phyloP scores from a whole-genome alignment of 1,140 invertebrate species.

The Argopecten irradians region DNA sequence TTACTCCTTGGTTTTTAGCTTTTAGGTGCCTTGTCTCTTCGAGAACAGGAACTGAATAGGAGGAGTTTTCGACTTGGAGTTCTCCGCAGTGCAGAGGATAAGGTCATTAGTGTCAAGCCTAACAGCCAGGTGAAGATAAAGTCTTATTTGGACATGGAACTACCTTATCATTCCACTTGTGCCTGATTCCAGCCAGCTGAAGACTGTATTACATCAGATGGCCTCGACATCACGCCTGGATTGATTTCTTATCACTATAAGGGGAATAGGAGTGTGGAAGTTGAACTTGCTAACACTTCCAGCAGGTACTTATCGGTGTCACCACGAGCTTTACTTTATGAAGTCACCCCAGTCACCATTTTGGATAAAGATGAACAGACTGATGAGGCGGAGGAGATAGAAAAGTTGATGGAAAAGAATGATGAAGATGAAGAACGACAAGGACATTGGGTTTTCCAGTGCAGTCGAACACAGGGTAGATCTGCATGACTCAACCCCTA shows the following conservation, averaged over 20 bases:
- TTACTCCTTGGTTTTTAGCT: slow-evolving; percentile 34
- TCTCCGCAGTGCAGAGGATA: neutral
- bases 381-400: too few species aligned
- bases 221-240: slow-evolving; percentile 21
- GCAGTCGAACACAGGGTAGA: neutral
- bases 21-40: slow-evolving; percentile 27
- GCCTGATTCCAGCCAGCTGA: slow-evolving; percentile 8
- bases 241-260: neutral
- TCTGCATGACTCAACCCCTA: neutral
- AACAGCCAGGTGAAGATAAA: neutral
- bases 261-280: neutral
- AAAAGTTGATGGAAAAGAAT: too few species aligned
- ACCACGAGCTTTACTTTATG: too few species aligned
- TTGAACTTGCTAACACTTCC: too few species aligned
- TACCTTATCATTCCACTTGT: neutral
- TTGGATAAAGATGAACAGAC: too few species aligned
- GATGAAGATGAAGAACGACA: neutral
- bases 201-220: neutral
- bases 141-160: slow-evolving; percentile 28
- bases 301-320: too few species aligned
- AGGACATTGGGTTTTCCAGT: neutral
- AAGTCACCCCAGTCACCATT: too few species aligned
- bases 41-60: slow-evolving; percentile 30
- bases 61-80: neutral
- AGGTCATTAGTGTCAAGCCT: slow-evolving; percentile 24